Base-by-base conservation (phyloP, 2,888 invertebrate genomes). In the Hirtodrosophila cameraria region DNA sequence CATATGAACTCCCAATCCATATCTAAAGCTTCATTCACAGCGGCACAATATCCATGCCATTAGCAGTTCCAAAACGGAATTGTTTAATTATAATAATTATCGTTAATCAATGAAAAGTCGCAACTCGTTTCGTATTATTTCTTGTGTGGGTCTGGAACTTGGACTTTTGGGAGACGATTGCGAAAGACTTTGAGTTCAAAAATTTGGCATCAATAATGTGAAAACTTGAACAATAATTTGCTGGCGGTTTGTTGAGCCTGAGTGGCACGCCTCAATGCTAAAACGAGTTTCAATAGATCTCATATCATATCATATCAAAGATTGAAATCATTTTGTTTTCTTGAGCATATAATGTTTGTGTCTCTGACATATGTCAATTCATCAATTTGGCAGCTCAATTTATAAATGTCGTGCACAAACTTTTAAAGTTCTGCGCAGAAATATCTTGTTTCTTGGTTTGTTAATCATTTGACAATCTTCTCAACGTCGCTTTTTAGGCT, bases 41-140 rank as follows among this genome's bases (percentile, higher is more conserved):
- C 45, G 38, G 20, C 27, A 48, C 27, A 61, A 46, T 36, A 36
- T 27, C 13, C 23, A 33, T n/a, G 33, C 64, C 70, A 70, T 70
- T 69, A 60, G 70, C 59, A 41, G 28, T 25, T 48, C 16, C 16
- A 45, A 49, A 73, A 20, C 55, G 74, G 65, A 73, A 73, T 73
- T 59, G 52, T 45, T 73, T 73, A 74, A 73, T 73, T 73, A 73
- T 62, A 58, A 45, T 73, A 74, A 73, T 73, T 73, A 73, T 62
- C 61, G 46, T 69, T 73, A 69, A 73, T 73, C 65, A 73, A 69
- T 73, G 53, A 52, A 63, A 62, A 49, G 38, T 48, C 31, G 42
- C 43, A 16, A 39, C 31, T 39, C 25, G 23, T 12, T n/a, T 12
- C 2, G 6, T 7, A 8, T 16, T 33, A 27, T 27, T 36, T 16